phyloP scores from a whole-genome alignment of 2,113 vertebrate species.

The Acrocephalus arundinaceus region DNA sequence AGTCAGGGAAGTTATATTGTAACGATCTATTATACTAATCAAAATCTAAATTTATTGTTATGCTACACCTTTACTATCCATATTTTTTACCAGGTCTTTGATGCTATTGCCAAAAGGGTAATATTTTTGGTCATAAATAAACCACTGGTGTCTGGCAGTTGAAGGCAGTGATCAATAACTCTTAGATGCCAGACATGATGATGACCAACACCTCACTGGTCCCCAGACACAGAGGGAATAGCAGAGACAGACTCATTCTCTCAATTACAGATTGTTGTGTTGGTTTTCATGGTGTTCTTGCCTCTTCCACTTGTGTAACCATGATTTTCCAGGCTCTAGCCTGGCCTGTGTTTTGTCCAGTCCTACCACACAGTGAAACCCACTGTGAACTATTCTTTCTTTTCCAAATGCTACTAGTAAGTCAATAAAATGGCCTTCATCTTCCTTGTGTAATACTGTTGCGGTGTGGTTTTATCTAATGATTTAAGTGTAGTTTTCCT shows the following conservation, averaged over 20 bases:
- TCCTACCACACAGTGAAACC: not conserved
- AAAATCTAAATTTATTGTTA: not conserved
- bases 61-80: not conserved
- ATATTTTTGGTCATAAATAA: not conserved
- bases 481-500: too few species aligned
- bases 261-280: accelerated
- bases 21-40: not conserved
- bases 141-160: not conserved
- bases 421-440: not conserved
- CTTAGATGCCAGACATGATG: not conserved
- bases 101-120: not conserved
- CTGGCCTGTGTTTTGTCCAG: not conserved
- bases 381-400: not conserved
- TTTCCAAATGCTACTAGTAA: not conserved
- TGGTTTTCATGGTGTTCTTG: not conserved
- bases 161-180: not conserved
- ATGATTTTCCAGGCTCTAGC: not conserved
- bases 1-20: slow-evolving; percentile 9
- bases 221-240: not conserved
- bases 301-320: not conserved
- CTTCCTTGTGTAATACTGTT: not conserved
- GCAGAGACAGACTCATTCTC: not conserved
- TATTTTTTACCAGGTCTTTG: not conserved
- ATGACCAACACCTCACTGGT: not conserved
- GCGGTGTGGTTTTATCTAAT: too few species aligned